Percentiles rank a stretch among this genome's conserved stretches.
Conservation (phyloP, 2,888 invertebrate genomes). For the Ypsolopha sequella region DNA sequence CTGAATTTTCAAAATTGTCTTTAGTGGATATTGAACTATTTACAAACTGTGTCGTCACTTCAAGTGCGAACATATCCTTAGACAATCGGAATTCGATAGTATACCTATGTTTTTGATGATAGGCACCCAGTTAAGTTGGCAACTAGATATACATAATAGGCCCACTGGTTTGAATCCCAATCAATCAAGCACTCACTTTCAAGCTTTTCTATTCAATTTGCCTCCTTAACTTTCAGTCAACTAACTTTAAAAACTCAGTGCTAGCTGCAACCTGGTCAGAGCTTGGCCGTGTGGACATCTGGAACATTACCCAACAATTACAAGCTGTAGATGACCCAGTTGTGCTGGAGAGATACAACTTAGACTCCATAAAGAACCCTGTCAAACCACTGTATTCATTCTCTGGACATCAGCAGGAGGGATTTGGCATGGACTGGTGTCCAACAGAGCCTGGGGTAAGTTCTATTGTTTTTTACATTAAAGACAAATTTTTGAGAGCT, state of each 20-base stretch:
- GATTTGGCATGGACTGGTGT: conserved; percentile 97
- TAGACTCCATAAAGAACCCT: conserved; percentile 66
- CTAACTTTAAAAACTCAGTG: conserved; percentile 73
- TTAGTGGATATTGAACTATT: too few species aligned
- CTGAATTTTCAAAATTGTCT: too few species aligned
- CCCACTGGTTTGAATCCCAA: too few species aligned
- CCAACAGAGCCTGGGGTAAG: conserved; percentile 79
- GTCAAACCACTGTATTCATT: conserved; percentile 86
- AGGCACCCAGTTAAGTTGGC: too few species aligned
- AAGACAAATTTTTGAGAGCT: too few species aligned
- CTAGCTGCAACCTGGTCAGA: conserved; percentile 98
- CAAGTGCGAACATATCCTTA: too few species aligned
- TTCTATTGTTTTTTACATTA: conserved; percentile 8
- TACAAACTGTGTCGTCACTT: too few species aligned
- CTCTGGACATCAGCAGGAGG: conserved; percentile 92
- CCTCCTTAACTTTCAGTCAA: conserved; percentile 44
- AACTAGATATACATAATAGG: too few species aligned
- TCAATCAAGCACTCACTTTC: too few species aligned
- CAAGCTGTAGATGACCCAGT: conserved; percentile 82
- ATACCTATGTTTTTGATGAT: too few species aligned
- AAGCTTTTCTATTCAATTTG: too few species aligned
- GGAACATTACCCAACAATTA: conserved; percentile 88
- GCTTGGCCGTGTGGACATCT: conserved; percentile 90
- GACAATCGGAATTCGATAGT: too few species aligned
- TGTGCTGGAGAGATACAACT: conserved; percentile 73